A percentile compares a stretch with the other conserved stretches of the same genome.
phyloP scores from a whole-genome alignment of 2,888 invertebrate genomes.

The Atherix ibis region DNA sequence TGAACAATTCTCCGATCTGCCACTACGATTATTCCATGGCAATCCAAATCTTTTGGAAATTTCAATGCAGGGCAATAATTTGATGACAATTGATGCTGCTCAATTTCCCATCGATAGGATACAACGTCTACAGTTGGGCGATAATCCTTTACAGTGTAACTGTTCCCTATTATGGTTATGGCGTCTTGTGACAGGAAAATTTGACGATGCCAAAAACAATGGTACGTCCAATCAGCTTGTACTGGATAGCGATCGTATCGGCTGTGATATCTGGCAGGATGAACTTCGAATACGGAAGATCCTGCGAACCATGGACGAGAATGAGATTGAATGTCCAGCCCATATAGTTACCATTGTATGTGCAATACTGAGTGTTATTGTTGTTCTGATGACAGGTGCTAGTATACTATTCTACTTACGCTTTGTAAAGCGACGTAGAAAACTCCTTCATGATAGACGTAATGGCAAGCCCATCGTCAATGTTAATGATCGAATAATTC shows the following conservation, averaged over 20 bases:
- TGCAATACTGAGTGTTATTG: slow-evolving; percentile 27
- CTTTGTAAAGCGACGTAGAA: slow-evolving; percentile 26
- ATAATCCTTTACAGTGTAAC: slow-evolving; percentile 74
- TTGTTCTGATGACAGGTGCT: slow-evolving; percentile 29
- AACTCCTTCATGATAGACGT: slow-evolving; percentile 27
- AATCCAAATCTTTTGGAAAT: slow-evolving; percentile 63
- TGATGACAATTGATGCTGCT: slow-evolving; percentile 59
- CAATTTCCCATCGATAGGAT: slow-evolving; percentile 71
- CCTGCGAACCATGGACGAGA: slow-evolving; percentile 27
- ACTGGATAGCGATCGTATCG: slow-evolving; percentile 28
- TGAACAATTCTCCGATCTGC: slow-evolving; percentile 52
- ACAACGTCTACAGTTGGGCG: slow-evolving; percentile 55
- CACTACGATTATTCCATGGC: slow-evolving; percentile 69
- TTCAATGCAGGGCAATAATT: slow-evolving; percentile 58
- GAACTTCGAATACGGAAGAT: slow-evolving; percentile 21
- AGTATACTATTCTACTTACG: slow-evolving; percentile 30
- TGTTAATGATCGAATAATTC: slow-evolving; percentile 32
- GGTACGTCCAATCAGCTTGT: slow-evolving; percentile 14
- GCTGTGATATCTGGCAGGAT: slow-evolving; percentile 29
- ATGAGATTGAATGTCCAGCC: slow-evolving; percentile 32
- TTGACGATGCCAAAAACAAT: slow-evolving; percentile 17
- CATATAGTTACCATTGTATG: slow-evolving; percentile 34
- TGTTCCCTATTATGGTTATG: slow-evolving; percentile 78
- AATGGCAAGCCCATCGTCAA: slow-evolving; percentile 30
- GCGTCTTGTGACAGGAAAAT: slow-evolving; percentile 41